Base-by-base conservation (phyloP, 2,797 vertebrate species). In the Phaenicophaeus curvirostris region DNA sequence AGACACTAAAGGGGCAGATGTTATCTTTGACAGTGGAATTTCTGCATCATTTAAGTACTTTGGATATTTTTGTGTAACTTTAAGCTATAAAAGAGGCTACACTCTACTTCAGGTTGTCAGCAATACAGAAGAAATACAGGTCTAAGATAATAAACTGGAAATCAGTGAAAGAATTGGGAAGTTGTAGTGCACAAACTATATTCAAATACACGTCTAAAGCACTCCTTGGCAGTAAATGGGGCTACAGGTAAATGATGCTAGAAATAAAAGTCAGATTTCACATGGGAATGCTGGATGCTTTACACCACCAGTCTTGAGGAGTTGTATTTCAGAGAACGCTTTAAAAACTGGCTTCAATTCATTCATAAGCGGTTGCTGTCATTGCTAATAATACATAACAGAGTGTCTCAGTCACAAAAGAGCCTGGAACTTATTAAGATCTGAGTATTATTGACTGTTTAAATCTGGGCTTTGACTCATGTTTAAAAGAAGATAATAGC, bases 401-500 rank as follows among this genome's bases (percentile, higher is more conserved):
- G 24, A 35, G 11, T 31, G 8, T 87, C 65, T 71, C 33, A 54
- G 71, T 39, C 71, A 84, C 16, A 78, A 84, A 94, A 27, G 24
- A 90, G 39, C 25, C 54, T 66, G 66, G 86, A 91, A 84, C 18
- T 81, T 63, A 31, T 66, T 61, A 87, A 77, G 50, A 77, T 83
- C 51, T 68, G 27, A 61, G 16, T 71, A 20, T 68, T 79, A 93
- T 10, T 85, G 68, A 81, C 54, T 74, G 21, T 41, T 83, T 71
- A 73, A 85, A 87, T 71, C 41, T 77, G 53, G 50, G 24, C 15
- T 89, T 93, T 89, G 57, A 75, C n/a, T 65, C 76, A 31, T 37
- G 9, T 87, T 94, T 80, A 65, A 68, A 87, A 89, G 73, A 55
- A 90, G 57, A 83, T 80, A 69, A 69, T 35, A 91, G 27, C n/a